phyloP scores from a whole-genome alignment of 2,797 vertebrate species.

The Phoeniculus purpureus region DNA sequence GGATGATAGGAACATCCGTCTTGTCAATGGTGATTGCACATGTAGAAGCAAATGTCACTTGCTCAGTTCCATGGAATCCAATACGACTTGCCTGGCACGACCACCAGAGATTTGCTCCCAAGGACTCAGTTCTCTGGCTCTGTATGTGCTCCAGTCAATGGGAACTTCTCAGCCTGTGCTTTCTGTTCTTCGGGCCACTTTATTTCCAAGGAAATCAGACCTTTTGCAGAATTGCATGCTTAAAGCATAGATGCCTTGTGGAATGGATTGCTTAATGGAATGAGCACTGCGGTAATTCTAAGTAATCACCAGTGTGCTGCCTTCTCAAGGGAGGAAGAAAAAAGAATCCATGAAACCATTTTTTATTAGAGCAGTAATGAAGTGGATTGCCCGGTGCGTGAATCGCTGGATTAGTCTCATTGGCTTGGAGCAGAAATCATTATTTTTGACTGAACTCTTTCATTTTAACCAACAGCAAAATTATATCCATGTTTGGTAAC shows the following conservation, averaged over 20 bases:
- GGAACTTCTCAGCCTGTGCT: neutral
- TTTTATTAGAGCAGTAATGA: conserved; percentile 26
- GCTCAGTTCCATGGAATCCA: accelerated
- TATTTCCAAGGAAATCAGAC: neutral
- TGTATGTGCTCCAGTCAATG: accelerated
- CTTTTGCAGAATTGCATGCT: neutral
- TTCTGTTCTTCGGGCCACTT: neutral
- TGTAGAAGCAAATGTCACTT: neutral
- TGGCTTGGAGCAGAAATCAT: neutral
- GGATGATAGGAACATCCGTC: neutral
- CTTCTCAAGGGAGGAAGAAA: neutral
- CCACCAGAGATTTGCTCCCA: neutral
- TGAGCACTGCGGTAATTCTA: neutral
- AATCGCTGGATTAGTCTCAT: neutral
- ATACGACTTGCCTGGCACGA: neutral
- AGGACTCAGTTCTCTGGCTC: neutral
- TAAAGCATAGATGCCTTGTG: neutral
- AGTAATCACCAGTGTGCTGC: conserved; percentile 27
- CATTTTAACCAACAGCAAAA: neutral
- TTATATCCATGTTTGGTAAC: neutral
- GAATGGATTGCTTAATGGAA: conserved; percentile 13
- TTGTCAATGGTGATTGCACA: neutral
- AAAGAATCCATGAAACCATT: neutral
- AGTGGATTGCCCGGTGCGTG: conserved; percentile 27
- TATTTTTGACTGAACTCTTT: neutral